Evolutionary conservation across 92 coral and sea anemone genomes (phyloP), one percentile per base, ranked within the genome.

Genomic region (Porites cylindrica): DNA sequence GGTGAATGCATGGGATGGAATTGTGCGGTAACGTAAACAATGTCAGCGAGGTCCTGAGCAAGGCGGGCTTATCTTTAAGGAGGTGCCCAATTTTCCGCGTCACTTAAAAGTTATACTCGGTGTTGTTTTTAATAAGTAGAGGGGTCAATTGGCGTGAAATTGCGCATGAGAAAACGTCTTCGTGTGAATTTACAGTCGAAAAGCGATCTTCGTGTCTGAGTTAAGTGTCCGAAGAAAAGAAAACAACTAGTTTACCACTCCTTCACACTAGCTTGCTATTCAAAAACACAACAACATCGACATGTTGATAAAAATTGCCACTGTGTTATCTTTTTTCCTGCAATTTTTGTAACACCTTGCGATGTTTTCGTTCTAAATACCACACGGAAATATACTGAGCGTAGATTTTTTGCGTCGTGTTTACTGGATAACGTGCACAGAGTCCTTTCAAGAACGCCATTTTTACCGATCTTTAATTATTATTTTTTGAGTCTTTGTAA

Each of bases 261-360:
- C 21, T 82, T 82, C 61, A 51, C 86, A 82, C 79, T 72, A 32
- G 32, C 86, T 71, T 82, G 86, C 69, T 21, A 82, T 73, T 72
- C 60, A 60, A 60, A 62, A 59, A 59, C 72, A 82, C 71, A 82
- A 58, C 58, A 82, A 7, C 77, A 29, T 72, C 72, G 73, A 65
- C 72, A 78, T 75, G 78, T 59, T 76, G 78, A 80, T 82, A 79
- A 80, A 85, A 85, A 75, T 75, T 67, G 90, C 13, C 77, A 72
- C 72, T 84, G 66, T 81, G 85, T 53, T 24, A 53, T 69, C 14
- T 54, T 32, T 70, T 52, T 17, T 21, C 18, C 29, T 38, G 21
- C 58, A 81, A 23, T 17, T 81, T 68, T 68, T 26, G 51, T 47
- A 80, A 66, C 84, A 50, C 50, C 21, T 75, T 43, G 85, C 78